These are phyloP conservation scores for Littorina saxatilis DNA, from an alignment of 1,140 invertebrate species.

Conservation along the genomic window DNA sequence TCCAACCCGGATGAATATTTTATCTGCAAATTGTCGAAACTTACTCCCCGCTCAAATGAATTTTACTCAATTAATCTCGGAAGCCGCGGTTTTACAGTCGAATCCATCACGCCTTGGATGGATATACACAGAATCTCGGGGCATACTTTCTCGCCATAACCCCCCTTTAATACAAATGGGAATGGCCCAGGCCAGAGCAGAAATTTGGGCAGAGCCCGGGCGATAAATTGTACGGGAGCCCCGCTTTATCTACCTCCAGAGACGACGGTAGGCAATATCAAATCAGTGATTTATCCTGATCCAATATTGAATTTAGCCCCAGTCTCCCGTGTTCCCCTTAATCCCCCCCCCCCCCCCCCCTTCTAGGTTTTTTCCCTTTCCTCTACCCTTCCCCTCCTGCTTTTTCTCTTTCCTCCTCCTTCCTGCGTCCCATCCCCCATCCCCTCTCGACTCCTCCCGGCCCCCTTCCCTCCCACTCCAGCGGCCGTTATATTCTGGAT, in stretches of 20 bases:
- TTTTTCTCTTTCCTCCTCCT: background rate
- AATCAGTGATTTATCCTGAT: constrained; percentile 33
- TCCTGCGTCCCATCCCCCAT: background rate
- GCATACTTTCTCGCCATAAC: background rate
- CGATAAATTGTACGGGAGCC: background rate
- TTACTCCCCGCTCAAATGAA: too few species aligned
- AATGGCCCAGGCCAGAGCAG: background rate
- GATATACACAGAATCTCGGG: background rate
- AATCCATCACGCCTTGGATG: background rate
- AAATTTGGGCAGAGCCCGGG: background rate
- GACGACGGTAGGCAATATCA: constrained; percentile 22
- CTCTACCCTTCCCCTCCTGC: background rate
- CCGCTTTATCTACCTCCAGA: constrained; percentile 22
- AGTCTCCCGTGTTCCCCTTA: background rate
- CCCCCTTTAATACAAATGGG: background rate
- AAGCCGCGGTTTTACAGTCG: background rate
- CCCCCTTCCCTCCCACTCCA: background rate
- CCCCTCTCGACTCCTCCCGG: background rate
- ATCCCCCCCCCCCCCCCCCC: background rate
- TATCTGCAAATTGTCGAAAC: too few species aligned
- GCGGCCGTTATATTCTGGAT: too few species aligned
- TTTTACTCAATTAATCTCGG: too few species aligned
- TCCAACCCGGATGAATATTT: too few species aligned
- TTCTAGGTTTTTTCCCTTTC: background rate
- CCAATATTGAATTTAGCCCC: constrained; percentile 35